phyloP scores from a whole-genome alignment of 2,888 invertebrate genomes.

The Hofmannophila pseudospretella region DNA sequence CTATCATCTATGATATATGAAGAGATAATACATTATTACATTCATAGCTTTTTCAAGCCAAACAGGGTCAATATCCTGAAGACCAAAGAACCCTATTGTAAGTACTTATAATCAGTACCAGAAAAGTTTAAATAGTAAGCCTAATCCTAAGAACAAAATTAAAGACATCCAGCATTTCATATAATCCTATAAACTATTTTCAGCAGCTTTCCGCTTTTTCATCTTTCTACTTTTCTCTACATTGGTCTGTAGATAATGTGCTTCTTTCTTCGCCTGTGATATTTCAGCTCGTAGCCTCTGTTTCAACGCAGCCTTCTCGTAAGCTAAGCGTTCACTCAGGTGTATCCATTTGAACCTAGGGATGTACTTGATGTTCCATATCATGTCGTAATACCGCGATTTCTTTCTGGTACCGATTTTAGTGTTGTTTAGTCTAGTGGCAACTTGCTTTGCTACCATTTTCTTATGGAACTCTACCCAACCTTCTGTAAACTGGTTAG shows the following conservation, averaged over 20 bases:
- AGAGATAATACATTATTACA: no score
- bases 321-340: conserved; percentile 93
- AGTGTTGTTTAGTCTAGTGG: conserved; percentile 88
- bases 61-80: no score
- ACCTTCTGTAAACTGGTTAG: conserved; percentile 90
- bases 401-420: conserved; percentile 91
- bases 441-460: conserved; percentile 91
- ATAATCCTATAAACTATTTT: background rate
- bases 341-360: conserved; percentile 98
- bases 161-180: no score
- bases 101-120: no score
- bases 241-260: conserved; percentile 90
- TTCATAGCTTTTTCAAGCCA: no score
- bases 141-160: no score
- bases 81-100: no score
- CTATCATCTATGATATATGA: no score
- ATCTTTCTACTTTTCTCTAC: conserved; percentile 87
- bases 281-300: conserved; percentile 93
- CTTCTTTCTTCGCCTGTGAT: conserved; percentile 93
- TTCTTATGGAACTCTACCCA: conserved; percentile 97
- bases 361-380: conserved; percentile 98
- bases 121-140: no score
- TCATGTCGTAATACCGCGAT: conserved; percentile 91
- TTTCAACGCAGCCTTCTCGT: conserved; percentile 92
- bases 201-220: conserved; percentile 59